Evolutionary conservation across 1,140 invertebrate species (phyloP).

Genomic region (Daktulosphaira vitifoliae): DNA sequence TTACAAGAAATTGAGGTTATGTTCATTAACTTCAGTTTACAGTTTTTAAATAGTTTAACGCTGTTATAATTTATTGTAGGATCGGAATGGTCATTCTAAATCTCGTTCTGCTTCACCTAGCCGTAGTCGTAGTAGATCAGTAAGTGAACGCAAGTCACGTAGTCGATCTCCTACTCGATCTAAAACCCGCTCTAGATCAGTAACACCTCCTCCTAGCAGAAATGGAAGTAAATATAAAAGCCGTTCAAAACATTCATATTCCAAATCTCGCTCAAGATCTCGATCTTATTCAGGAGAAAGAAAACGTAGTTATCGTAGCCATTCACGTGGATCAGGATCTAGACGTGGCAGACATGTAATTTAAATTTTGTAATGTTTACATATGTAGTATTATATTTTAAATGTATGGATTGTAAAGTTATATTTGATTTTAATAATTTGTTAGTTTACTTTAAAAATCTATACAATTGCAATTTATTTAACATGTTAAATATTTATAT

Average conservation of each 20-base stretch:
- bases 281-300: conserved; percentile 39
- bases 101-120: conserved; percentile 9
- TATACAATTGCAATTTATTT: no score
- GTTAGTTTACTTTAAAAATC: no score
- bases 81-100: conserved; percentile 12
- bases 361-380: background rate
- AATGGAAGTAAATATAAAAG: conserved; percentile 22
- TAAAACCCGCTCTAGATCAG: conserved; percentile 27
- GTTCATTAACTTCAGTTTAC: background rate
- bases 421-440: no score
- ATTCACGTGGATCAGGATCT: conserved; percentile 41
- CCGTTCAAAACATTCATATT: conserved; percentile 28
- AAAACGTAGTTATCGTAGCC: conserved; percentile 42
- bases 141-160: conserved; percentile 18
- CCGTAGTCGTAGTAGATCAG: conserved; percentile 18
- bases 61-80: background rate
- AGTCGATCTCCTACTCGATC: conserved; percentile 30
- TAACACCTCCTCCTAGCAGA: conserved; percentile 9
- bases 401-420: no score
- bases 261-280: conserved; percentile 38
- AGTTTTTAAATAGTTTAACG: no score
- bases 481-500: no score
- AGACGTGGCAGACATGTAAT: conserved; percentile 37
- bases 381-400: no score
- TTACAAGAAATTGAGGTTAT: conserved; percentile 27